A percentile compares a stretch with the other conserved stretches of the same genome.
phyloP scores from a whole-genome alignment of 2,113 vertebrate genomes.

The Dolichotis patagonum region DNA sequence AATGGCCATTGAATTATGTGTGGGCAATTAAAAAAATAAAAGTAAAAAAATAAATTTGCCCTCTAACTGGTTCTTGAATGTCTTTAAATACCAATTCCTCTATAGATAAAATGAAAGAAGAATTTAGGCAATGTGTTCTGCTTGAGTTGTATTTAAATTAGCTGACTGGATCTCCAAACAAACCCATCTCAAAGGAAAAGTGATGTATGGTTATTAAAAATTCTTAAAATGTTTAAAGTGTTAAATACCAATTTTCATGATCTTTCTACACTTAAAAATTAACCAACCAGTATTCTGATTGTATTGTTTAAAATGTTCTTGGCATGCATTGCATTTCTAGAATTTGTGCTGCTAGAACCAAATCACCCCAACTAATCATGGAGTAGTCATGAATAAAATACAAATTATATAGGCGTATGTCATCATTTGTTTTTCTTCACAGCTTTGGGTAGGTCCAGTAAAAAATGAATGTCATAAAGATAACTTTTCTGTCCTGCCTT shows the following conservation, averaged over 20 bases:
- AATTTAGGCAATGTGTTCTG: background rate
- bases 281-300: background rate
- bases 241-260: background rate
- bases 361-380: background rate
- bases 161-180: background rate
- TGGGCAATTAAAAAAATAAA: background rate
- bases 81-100: constrained; percentile 1
- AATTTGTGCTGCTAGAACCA: background rate
- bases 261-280: background rate
- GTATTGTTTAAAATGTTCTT: background rate
- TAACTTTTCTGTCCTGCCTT: background rate
- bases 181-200: background rate
- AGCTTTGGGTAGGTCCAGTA: background rate
- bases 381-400: background rate
- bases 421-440: constrained; percentile 48
- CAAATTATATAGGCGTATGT: background rate
- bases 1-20: background rate
- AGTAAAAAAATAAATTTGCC: background rate
- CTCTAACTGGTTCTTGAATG: background rate
- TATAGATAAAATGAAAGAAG: background rate
- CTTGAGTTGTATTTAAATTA: background rate
- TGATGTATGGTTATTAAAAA: too few relatives aligned
- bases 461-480: constrained; percentile 41
- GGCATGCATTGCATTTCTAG: background rate
- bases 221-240: background rate